Percentiles rank a stretch among this genome's conserved stretches.
Evolutionary conservation across 2,113 vertebrate genomes (phyloP).

Genomic region (Toxotes chatareus): DNA sequence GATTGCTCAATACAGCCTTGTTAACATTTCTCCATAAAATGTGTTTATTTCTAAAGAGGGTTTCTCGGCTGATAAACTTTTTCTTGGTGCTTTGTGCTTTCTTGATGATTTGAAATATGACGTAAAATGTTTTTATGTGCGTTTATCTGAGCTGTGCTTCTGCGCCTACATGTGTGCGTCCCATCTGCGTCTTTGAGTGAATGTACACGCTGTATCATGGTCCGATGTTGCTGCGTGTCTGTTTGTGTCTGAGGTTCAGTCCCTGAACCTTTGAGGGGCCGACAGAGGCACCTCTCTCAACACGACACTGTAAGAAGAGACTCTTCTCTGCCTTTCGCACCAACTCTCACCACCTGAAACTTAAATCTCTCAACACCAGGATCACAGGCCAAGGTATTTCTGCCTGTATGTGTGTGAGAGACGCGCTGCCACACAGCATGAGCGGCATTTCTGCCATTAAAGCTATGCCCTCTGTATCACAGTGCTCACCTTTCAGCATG

Average conservation of each 20-base stretch:
- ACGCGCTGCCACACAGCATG: constrained; percentile 57
- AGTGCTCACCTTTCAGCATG: constrained; percentile 59
- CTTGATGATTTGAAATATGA: no score
- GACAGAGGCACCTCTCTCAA: constrained; percentile 76
- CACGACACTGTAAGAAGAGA: constrained; percentile 78
- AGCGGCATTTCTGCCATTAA: constrained; percentile 67
- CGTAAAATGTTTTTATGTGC: neutral
- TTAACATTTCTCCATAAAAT: constrained; percentile 50
- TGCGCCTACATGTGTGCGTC: constrained; percentile 25
- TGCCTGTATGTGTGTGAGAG: constrained; percentile 61
- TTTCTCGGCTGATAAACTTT: constrained; percentile 17
- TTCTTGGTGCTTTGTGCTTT: neutral
- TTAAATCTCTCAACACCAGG: constrained; percentile 67
- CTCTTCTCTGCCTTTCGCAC: constrained; percentile 73
- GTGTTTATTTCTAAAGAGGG: constrained; percentile 53
- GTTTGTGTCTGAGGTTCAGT: constrained; percentile 41
- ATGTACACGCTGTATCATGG: constrained; percentile 14
- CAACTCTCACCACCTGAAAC: constrained; percentile 73
- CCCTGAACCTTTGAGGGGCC: constrained; percentile 75
- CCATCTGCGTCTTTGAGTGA: constrained; percentile 14
- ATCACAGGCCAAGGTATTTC: constrained; percentile 75
- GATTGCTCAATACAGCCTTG: constrained; percentile 63
- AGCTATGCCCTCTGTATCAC: constrained; percentile 58
- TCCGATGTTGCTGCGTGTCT: constrained; percentile 23
- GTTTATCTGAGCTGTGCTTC: constrained; percentile 2